Conservation (phyloP, 1,140 invertebrate species). For the Hycleus cichorii region DNA sequence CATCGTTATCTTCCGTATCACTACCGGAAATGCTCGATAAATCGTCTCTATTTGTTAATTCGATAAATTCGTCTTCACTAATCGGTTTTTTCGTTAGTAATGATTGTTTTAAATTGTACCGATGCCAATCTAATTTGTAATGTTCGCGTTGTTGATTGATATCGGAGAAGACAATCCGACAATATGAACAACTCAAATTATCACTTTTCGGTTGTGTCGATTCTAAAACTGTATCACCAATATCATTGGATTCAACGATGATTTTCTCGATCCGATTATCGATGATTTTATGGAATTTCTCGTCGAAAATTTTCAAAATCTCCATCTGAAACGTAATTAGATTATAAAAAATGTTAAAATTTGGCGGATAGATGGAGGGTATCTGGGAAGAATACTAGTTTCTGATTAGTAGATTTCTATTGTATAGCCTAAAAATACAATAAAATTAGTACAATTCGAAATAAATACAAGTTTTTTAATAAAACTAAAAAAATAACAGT, state of each 20-base stretch:
- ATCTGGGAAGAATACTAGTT: no score
- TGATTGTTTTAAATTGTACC: conserved; percentile 64
- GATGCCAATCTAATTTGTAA: conserved; percentile 65
- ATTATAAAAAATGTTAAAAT: no score
- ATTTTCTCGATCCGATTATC: conserved; percentile 19
- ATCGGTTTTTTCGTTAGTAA: conserved; percentile 49
- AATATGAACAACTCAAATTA: conserved; percentile 51
- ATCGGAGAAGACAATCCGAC: conserved; percentile 45
- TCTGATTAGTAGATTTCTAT: no score
- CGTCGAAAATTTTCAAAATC: conserved; percentile 23
- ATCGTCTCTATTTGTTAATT: conserved; percentile 48
- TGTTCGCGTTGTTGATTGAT: conserved; percentile 48
- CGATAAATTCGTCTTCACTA: conserved; percentile 45
- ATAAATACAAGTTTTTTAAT: no score
- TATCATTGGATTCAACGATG: conserved; percentile 19
- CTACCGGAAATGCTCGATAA: conserved; percentile 71
- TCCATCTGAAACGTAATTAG: conserved; percentile 13
- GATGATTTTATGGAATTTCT: conserved; percentile 30
- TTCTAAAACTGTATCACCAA: conserved; percentile 8
- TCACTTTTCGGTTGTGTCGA: conserved; percentile 2
- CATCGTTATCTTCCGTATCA: conserved; percentile 52
- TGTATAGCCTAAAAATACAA: no score
- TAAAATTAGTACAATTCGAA: no score
- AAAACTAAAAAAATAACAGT: no score
- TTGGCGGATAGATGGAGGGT: no score